A percentile compares a stretch with the other conserved stretches of the same genome.
phyloP scores from a whole-genome alignment of 2,888 invertebrate genomes.

The Stratiomys singularior region DNA sequence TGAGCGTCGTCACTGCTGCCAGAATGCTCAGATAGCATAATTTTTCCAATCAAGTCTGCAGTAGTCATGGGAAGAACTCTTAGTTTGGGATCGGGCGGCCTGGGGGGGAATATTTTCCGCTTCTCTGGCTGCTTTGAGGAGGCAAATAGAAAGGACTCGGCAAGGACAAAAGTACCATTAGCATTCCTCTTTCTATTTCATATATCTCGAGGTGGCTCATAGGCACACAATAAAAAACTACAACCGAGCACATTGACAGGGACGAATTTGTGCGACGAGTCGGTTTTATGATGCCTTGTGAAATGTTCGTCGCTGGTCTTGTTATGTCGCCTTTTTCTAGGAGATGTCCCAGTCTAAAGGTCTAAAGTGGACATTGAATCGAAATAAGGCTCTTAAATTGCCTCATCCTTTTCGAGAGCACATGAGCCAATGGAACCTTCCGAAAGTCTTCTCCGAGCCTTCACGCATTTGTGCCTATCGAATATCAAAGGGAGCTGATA shows the following conservation, averaged over 20 bases:
- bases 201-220: not conserved
- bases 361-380: too few species aligned
- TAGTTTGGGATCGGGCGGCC: not conserved
- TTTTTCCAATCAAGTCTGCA: slow-evolving; percentile 14
- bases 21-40: slow-evolving; percentile 9
- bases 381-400: too few species aligned
- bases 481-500: too few species aligned
- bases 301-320: too few species aligned
- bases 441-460: too few species aligned
- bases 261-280: not conserved
- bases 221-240: not conserved
- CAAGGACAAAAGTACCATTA: slow-evolving; percentile 36
- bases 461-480: too few species aligned
- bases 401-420: too few species aligned
- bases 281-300: too few species aligned
- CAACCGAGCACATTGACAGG: not conserved
- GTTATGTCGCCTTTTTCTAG: too few species aligned
- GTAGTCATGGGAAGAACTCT: not conserved
- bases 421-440: too few species aligned
- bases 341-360: too few species aligned
- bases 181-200: not conserved
- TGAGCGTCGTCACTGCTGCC: not conserved
- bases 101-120: not conserved
- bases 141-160: slow-evolving; percentile 16
- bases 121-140: not conserved